These are phyloP conservation scores for Cerastis rubricosa DNA, from an alignment of 2,888 invertebrate genomes.

Conservation along the genomic window DNA sequence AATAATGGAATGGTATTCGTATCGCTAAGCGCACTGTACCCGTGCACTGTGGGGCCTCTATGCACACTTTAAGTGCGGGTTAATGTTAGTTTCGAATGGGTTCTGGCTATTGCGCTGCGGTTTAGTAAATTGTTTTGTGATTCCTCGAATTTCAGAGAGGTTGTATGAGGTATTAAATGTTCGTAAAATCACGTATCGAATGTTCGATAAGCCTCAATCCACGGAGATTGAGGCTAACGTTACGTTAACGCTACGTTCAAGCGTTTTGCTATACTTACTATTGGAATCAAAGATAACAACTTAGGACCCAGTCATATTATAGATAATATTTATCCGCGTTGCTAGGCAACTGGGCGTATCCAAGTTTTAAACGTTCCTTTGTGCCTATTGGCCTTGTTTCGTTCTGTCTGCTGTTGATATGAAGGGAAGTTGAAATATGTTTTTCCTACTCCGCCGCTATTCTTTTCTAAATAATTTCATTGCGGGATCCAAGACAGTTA, in stretches of 20 bases:
- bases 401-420: not conserved
- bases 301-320: too few species aligned
- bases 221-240: too few species aligned
- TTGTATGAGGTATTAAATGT: not conserved
- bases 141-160: slow-evolving; percentile 2
- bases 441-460: too few species aligned
- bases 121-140: slow-evolving; percentile 40
- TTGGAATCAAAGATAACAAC: too few species aligned
- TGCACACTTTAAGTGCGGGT: slow-evolving; percentile 23
- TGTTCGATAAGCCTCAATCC: not conserved
- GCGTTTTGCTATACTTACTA: too few species aligned
- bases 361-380: not conserved
- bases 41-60: not conserved
- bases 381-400: not conserved
- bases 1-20: slow-evolving; percentile 48
- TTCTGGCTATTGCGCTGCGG: slow-evolving; percentile 10
- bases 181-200: not conserved
- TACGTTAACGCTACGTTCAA: too few species aligned
- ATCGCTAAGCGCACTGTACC: slow-evolving; percentile 22
- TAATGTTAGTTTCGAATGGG: slow-evolving; percentile 21
- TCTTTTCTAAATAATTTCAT: too few species aligned
- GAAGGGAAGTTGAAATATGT: too few species aligned
- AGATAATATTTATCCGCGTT: too few species aligned
- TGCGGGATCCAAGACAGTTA: too few species aligned
- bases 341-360: not conserved